These are phyloP conservation scores for Halisarca cf. caerulea DNA, from an alignment of 37 sponge, comb jelly and placozoan genomes.

Conservation along the genomic window DNA sequence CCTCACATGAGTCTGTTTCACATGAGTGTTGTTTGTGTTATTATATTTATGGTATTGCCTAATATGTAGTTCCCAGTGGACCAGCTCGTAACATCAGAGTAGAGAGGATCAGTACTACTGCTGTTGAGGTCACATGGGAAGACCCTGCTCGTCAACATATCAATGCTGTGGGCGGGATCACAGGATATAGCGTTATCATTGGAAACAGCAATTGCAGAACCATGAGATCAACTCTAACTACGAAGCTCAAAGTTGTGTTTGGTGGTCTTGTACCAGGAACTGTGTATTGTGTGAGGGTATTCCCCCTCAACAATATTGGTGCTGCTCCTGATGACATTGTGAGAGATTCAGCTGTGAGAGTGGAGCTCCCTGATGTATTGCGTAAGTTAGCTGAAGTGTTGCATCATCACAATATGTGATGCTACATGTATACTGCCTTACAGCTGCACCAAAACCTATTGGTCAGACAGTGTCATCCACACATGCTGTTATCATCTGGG, in stretches of 20 bases:
- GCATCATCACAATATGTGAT: no score
- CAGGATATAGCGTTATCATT: background rate
- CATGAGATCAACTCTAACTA: background rate
- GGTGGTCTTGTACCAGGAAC: background rate
- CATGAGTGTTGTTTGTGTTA: no score
- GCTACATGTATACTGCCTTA: no score
- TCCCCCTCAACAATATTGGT: background rate
- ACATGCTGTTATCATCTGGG: constrained; percentile 11
- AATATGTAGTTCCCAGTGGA: constrained; percentile 12
- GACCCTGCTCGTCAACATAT: background rate
- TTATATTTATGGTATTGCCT: no score
- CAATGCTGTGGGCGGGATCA: background rate
- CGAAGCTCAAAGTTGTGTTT: background rate
- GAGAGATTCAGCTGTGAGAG: no score
- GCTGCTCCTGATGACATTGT: no score
- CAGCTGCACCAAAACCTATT: background rate
- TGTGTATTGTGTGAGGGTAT: background rate
- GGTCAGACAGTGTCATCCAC: background rate
- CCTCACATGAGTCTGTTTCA: no score
- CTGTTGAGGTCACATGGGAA: background rate
- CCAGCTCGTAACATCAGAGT: background rate
- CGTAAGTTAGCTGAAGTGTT: no score
- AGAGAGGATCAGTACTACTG: background rate
- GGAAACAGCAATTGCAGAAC: background rate
- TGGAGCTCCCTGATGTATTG: no score